Base-by-base conservation (phyloP, 2,888 invertebrate species). In the Tetramorium bicarinatum region DNA sequence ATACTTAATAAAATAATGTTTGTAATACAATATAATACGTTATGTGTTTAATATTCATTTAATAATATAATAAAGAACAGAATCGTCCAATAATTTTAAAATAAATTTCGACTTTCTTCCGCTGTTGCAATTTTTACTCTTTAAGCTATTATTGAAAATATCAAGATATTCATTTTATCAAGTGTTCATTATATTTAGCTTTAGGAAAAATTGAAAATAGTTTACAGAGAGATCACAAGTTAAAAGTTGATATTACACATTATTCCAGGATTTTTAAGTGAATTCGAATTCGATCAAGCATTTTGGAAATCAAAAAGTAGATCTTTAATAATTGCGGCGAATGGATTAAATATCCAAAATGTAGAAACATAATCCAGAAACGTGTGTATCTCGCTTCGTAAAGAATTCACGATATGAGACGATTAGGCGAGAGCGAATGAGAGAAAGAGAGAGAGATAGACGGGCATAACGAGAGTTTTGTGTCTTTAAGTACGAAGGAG, bases 401-500 rank as follows among this genome's bases (percentile, higher is more conserved):
- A 38, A 44, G 34, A 25, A 25, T 21, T 34, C 71, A 49, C 79
- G 77, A 77, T 67, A 21, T 8, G 41, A 11, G 52, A 25, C 59
- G 69, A 62, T 75, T 41, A 61, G 69, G 29, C 56, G 9, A 13
- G 38, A 47, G n/a, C 15, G 49, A 29, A 56, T 11, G 44, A 29
- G n/a, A 29, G 52, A 34, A 34, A 15, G 47, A 15, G 47, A 47
- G 15, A 29, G 47, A 25, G 34, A 56, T 54, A 34, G 11, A 54
- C 67, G 54, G 29, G 34, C 56, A 80, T 21, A 66, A 74, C 64
- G 56, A 81, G 52, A 77, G 49, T 67, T 72, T 62, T 62, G 61
- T 79, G 72, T 77, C 62, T 72, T 79, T 61, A 84, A 62, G 71
- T 72, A 83, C 62, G 85, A 82, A 85, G 67, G 29, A 38, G 71